Base-by-base conservation (phyloP, 2,888 invertebrate species). In the Cephus pulcher region DNA sequence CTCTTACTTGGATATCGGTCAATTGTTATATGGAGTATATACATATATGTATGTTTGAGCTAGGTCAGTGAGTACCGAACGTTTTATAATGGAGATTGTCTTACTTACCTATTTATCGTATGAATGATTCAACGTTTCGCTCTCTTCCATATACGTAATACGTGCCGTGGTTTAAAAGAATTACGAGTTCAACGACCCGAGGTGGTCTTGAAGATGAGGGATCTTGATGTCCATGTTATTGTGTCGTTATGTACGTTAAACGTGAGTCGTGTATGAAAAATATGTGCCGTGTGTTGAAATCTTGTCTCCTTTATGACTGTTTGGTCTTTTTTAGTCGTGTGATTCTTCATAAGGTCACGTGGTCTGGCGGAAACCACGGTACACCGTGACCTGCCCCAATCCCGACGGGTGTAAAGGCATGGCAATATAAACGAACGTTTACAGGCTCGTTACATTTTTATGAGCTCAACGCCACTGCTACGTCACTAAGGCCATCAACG, bases 361-460 rank as follows among this genome's bases (percentile, higher is more conserved):
- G 85, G 85, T 86, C 84, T 80, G 56, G 82, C 76, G 78, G 80
- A 81, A 76, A 79, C 85, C 88, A 82, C 88, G 82, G 56, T 56
- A 23, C 9, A 23, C 23, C 56, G 9, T 84, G 90, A 91, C 91
- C 91, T 91, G 87, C 90, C 91, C 88, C 89, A 91, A 91, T 89
- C 88, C 87, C 85, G 87, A 86, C 86, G 88, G 86, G 89, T 84
- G 88, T 89, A 90, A 90, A 90, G 88, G 85, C 88, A 86, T 86
- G 88, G 91, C 91, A 89, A 90, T 91, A 91, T 91, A 91, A 91
- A 89, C 90, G 90, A 91, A 90, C 91, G 91, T 91, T 91, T 91
- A 91, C 91, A 91, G 90, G 91, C 91, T 91, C 91, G 91, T 91
- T 91, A 91, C 91, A 91, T 91, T 91, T 91, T 91, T 91, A 91